Evolutionary conservation across 2,888 invertebrate genomes (phyloP), one percentile per base, ranked within the genome.

Genomic region (Cheiracanthium punctorium): DNA sequence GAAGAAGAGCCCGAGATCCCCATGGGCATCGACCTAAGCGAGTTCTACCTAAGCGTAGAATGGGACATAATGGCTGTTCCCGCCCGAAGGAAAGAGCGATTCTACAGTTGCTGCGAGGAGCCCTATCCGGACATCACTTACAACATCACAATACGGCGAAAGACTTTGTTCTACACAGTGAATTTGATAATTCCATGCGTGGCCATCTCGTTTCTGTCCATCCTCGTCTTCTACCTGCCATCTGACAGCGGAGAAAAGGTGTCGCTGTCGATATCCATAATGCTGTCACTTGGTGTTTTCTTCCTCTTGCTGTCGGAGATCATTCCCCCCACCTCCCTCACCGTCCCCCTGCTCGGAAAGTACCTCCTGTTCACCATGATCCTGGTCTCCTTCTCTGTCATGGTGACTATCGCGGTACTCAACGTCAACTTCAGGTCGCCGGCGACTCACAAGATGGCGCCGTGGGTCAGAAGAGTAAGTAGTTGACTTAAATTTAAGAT

Each of bases 161-260:
- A 99, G 92, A 99, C 99, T 0, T 93, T 99, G 24, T 99, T 99
- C 93, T 99, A 99, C 93, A 97, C 97, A 0, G 97, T 97, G 24
- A 97, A 97, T 91, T 93, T 99, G 88, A 98, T 98, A 90, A 97
- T 98, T 90, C 98, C 98, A 0, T 98, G 98, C 91, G 98, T 98
- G 48, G 97, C 97, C 29, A 95, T 98, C 89, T 98, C 98, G 8
- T 98, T 98, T 92, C 93, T 98, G 77, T 98, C 98, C 0, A 93
- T 98, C 48, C 93, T 99, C 74, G 99, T 99, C 70, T 99, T 99
- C 93, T 98, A 98, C 92, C 93, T 99, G 88, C 98, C 98, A 0
- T 98, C 98, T 30, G 99, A 99, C 93, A 98, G 98, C 5, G 98
- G 98, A 64, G 98, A 99, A 93, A 99, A 99, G 24, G 98, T 99